Percentiles rank a stretch among this genome's conserved stretches.
Evolutionary conservation across 1,140 invertebrate genomes (phyloP).

Genomic region (Papilio xuthus): DNA sequence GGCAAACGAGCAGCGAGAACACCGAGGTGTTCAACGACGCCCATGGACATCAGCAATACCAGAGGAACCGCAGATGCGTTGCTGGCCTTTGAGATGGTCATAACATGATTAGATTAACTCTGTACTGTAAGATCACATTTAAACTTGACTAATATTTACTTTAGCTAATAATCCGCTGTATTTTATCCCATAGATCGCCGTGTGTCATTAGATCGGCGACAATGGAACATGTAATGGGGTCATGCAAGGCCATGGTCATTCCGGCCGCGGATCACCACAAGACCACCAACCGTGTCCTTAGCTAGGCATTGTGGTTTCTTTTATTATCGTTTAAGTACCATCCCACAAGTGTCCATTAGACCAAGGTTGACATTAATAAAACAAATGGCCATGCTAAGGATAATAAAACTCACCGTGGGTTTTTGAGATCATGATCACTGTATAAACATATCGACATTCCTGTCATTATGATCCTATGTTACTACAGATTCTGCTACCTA

Average conservation of each 20-base stretch:
- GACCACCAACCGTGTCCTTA: slow-evolving; percentile 32
- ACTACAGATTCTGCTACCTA: too few species aligned
- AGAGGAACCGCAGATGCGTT: too few species aligned
- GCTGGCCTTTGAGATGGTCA: too few species aligned
- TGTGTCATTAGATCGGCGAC: slow-evolving; percentile 19
- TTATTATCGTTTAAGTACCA: slow-evolving; percentile 23
- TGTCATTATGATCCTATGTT: too few species aligned
- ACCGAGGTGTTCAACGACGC: too few species aligned
- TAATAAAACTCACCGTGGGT: not conserved
- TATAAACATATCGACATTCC: too few species aligned
- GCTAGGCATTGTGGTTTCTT: slow-evolving; percentile 19
- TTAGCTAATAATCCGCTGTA: not conserved
- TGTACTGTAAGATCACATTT: too few species aligned
- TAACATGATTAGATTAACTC: too few species aligned
- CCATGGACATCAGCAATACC: too few species aligned
- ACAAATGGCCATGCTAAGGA: not conserved
- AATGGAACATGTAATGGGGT: slow-evolving; percentile 26
- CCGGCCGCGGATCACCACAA: not conserved
- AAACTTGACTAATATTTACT: too few species aligned
- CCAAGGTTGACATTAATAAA: slow-evolving; percentile 17
- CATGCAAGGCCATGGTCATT: slow-evolving; percentile 25
- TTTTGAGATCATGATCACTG: too few species aligned
- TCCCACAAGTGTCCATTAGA: slow-evolving; percentile 6
- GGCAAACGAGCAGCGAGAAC: too few species aligned
- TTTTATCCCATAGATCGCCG: slow-evolving; percentile 7